phyloP scores from a whole-genome alignment of 1,140 invertebrate species.

The Drosophila kikkawai region DNA sequence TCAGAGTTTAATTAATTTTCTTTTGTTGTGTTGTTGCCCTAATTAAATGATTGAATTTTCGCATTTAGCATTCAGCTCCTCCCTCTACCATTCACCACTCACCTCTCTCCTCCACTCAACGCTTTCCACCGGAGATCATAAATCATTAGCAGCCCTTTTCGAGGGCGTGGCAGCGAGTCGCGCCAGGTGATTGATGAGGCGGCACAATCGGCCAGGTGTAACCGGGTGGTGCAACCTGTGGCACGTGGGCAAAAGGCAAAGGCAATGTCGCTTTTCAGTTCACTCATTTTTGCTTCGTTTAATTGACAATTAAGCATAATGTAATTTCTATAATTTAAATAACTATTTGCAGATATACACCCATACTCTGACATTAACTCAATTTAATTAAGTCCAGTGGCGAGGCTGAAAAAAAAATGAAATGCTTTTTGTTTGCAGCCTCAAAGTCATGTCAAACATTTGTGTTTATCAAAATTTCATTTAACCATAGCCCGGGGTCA shows the following conservation, averaged over 20 bases:
- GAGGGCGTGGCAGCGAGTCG: constrained; percentile 45
- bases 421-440: constrained; percentile 33
- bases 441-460: constrained; percentile 66
- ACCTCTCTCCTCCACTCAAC: background rate
- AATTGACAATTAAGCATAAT: constrained; percentile 52
- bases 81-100: background rate
- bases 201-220: constrained; percentile 37
- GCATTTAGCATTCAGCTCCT: constrained; percentile 55
- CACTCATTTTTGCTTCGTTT: constrained; percentile 26
- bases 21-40: constrained; percentile 75
- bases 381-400: constrained; percentile 43
- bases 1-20: constrained; percentile 82
- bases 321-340: constrained; percentile 61
- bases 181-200: constrained; percentile 75
- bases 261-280: constrained; percentile 15
- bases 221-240: constrained; percentile 58
- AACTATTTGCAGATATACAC: constrained; percentile 25
- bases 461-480: constrained; percentile 75
- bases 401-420: constrained; percentile 17
- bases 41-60: constrained; percentile 82
- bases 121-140: constrained; percentile 55
- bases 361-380: constrained; percentile 15
- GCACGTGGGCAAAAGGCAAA: constrained; percentile 52
- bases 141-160: constrained; percentile 74
- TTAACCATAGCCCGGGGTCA: constrained; percentile 62